Percentiles rank a stretch among this genome's conserved stretches.
Evolutionary conservation across 2,797 vertebrate genomes (phyloP).

Genomic region (Myioborus melanocephalus): DNA sequence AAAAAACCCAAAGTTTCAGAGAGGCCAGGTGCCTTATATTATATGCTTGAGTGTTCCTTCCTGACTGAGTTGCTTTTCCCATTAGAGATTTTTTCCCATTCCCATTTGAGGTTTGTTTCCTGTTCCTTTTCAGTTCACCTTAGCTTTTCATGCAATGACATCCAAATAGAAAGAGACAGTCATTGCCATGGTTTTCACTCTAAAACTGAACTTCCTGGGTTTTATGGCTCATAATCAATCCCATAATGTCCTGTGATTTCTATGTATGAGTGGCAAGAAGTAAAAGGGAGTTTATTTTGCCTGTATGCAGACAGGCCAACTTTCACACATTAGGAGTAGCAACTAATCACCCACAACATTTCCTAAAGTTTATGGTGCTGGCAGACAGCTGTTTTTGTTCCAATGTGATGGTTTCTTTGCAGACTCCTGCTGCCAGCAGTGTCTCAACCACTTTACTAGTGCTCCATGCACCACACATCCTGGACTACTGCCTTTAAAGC

Average conservation of each 20-base stretch:
- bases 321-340: slow-evolving; percentile 63
- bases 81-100: not conserved
- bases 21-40: slow-evolving; percentile 33
- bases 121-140: slow-evolving; percentile 39
- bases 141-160: not conserved
- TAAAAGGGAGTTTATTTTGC: slow-evolving; percentile 44
- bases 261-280: slow-evolving; percentile 5
- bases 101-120: slow-evolving; percentile 30
- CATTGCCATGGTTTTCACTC: slow-evolving; percentile 7
- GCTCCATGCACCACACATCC: not conserved
- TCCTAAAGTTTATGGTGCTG: slow-evolving; percentile 51
- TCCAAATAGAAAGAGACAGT: slow-evolving; percentile 19
- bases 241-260: slow-evolving; percentile 12
- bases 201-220: slow-evolving; percentile 36
- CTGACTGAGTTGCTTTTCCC: slow-evolving; percentile 25
- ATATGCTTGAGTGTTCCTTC: slow-evolving; percentile 22
- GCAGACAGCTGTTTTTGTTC: slow-evolving; percentile 52
- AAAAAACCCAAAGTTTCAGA: not conserved
- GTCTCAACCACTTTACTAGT: not conserved
- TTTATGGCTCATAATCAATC: slow-evolving; percentile 47
- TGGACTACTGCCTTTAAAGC: not conserved
- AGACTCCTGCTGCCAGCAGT: slow-evolving; percentile 26
- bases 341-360: slow-evolving; percentile 59
- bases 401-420: slow-evolving; percentile 17
- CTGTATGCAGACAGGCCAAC: slow-evolving; percentile 31